Evolutionary conservation across 2,113 vertebrate genomes (phyloP).

Genomic region (Ciconia maguari): DNA sequence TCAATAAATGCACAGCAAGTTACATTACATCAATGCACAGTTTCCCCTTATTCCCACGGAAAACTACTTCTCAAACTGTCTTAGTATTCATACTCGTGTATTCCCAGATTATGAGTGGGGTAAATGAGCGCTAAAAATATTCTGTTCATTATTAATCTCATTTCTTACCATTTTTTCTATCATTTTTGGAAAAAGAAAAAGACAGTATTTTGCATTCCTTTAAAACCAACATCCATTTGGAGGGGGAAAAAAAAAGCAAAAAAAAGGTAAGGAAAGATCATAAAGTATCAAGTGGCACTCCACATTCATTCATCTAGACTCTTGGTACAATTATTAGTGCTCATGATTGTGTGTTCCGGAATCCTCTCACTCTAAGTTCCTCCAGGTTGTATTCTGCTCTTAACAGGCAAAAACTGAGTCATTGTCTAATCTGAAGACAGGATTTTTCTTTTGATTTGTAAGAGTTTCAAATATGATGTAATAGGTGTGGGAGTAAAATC

Average conservation of each 20-base stretch:
- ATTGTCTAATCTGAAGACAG: background rate
- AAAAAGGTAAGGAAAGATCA: background rate
- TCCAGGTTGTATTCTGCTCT: background rate
- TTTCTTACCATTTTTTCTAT: background rate
- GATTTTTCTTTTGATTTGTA: background rate
- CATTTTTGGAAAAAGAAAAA: background rate
- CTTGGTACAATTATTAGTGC: background rate
- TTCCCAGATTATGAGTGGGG: background rate
- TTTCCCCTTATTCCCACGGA: background rate
- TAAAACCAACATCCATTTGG: background rate
- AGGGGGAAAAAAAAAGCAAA: background rate
- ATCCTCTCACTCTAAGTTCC: background rate
- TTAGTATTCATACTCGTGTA: background rate
- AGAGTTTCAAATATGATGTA: background rate
- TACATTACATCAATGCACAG: background rate
- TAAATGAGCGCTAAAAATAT: background rate
- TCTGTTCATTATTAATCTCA: background rate
- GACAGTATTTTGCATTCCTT: background rate
- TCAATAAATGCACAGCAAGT: background rate
- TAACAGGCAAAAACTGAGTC: background rate
- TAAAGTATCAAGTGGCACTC: background rate
- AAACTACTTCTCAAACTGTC: background rate
- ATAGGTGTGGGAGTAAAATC: background rate
- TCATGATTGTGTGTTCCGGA: background rate
- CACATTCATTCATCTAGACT: background rate